Conservation (phyloP, 2,113 vertebrate species). For the Amblyornis subalaris region DNA sequence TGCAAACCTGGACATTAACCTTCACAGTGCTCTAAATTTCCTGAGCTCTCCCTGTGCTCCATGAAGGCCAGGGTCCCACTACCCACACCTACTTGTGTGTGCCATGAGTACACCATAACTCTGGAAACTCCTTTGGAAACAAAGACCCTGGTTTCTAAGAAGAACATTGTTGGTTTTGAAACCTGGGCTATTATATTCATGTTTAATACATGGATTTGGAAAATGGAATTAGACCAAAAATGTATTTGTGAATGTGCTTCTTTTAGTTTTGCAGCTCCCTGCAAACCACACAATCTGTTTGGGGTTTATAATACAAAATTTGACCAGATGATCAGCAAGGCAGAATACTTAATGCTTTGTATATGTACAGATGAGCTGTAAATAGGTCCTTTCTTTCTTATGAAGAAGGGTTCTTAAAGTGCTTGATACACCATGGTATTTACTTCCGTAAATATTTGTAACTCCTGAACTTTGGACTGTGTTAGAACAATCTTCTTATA, state of each 20-base stretch:
- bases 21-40: background rate
- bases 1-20: background rate
- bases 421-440: background rate
- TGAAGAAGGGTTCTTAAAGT: background rate
- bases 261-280: constrained; percentile 34
- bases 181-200: background rate
- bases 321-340: constrained; percentile 4
- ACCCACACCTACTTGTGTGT: background rate
- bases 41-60: background rate
- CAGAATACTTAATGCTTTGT: constrained; percentile 9
- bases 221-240: constrained; percentile 27
- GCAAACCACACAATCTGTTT: constrained; percentile 36
- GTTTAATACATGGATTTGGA: constrained; percentile 6
- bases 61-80: background rate
- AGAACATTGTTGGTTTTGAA: background rate
- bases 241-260: constrained; percentile 14
- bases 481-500: background rate
- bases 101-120: background rate
- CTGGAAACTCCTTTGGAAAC: constrained; percentile 13
- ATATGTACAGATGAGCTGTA: background rate
- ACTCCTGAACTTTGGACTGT: background rate
- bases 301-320: background rate
- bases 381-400: background rate
- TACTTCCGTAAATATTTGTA: background rate
- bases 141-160: background rate